phyloP scores from a whole-genome alignment of 2,113 vertebrate genomes.

The Oreocharis arfaki region DNA sequence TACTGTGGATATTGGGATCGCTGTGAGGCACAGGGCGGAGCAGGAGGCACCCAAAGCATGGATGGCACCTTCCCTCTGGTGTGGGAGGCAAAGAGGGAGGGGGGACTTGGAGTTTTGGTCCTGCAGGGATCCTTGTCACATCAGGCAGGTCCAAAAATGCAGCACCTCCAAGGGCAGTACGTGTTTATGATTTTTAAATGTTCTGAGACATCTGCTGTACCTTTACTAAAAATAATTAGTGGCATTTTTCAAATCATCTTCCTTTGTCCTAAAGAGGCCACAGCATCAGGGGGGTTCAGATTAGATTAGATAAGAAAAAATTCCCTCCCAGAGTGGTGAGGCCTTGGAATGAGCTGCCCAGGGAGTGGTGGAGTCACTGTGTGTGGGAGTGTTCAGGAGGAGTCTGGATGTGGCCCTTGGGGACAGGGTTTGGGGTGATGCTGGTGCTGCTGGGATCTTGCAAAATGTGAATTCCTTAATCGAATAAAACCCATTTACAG shows the following conservation, averaged over 20 bases:
- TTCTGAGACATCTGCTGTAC: background rate
- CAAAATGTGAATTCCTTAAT: background rate
- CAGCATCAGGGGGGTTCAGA: too few relatives aligned
- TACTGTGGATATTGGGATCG: background rate
- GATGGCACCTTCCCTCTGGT: background rate
- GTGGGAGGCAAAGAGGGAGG: background rate
- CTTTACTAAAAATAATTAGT: background rate
- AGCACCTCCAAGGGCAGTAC: accelerated
- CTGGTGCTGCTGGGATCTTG: background rate
- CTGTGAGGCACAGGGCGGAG: accelerated
- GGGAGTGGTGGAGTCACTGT: background rate
- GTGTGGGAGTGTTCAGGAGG: background rate
- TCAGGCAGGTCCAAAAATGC: background rate
- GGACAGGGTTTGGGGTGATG: background rate
- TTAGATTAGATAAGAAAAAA: too few relatives aligned
- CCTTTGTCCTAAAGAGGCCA: background rate
- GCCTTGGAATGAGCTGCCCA: background rate
- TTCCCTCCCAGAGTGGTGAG: background rate
- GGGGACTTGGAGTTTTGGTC: background rate
- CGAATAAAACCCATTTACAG: background rate
- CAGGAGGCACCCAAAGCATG: background rate
- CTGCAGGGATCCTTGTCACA: background rate
- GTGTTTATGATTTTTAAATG: background rate
- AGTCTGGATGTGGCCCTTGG: background rate
- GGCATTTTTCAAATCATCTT: background rate